Base-by-base conservation (phyloP, 2,888 invertebrate species). In the Tuta absoluta region DNA sequence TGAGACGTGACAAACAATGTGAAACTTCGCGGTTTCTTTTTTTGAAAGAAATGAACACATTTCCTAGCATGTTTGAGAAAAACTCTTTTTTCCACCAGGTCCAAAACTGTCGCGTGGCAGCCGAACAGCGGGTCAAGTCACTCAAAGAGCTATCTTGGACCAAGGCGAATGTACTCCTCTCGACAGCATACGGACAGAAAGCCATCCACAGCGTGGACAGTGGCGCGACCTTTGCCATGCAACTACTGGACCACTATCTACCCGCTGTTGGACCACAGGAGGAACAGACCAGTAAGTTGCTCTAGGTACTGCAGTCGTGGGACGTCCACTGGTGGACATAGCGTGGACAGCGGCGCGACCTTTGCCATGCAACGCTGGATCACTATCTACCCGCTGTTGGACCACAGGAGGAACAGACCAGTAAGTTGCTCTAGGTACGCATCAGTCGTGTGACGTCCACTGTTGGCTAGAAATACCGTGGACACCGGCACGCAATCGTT, bases 161-260 rank as follows among this genome's bases (percentile, higher is more conserved):
- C 64, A 95, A 94, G 74, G 94, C 95, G 17, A 95, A 95, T 80
- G 93, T 94, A 60, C 92, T 95, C 62, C 88, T 95, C 59, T 93
- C 93, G 37, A 95, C 95, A 4, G 93, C 94, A 59, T 94, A 94
- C 75, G 95, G 95, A 2, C 93, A 93, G 77, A 93, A 93, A 75
- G 95, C 95, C 0, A 87, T 95, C 21, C 89, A 91, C 71, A 93
- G 95, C 63, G 92, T 96, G 21, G 95, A 95, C 78, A 92, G 89
- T 2, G 95, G 95, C 57, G 94, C 95, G 19, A 89, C 92, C 1
- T 84, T 94, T 66, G 95, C 96, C 21, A 95, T 96, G 87, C 93
- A 93, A 66, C 89, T 95, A 69, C 85, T 96, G 11, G 95, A 96
- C 83, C 94, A 94, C 76, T 96, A 95, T 81, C 93, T 96, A 70